Evolutionary conservation across 2,888 invertebrate genomes (phyloP).

Genomic region (Helobdella robusta): DNA sequence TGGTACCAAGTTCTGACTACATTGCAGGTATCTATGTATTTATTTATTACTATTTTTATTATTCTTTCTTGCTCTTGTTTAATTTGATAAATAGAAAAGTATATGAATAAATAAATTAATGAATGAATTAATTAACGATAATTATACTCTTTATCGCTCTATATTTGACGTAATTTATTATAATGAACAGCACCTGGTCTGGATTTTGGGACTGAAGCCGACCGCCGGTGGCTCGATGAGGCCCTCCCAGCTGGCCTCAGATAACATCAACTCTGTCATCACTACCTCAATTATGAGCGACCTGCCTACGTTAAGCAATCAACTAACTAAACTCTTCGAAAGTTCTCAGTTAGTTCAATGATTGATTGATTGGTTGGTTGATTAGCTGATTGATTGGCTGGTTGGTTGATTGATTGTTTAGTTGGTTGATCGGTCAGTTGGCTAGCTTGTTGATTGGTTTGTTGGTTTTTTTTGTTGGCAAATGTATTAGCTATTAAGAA

Average conservation of each 20-base stretch:
- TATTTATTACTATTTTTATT: background rate
- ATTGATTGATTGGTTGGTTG: no score
- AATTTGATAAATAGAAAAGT: background rate
- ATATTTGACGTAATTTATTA: no score
- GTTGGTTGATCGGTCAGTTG: no score
- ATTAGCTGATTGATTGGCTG: no score
- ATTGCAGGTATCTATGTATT: conserved; percentile 56
- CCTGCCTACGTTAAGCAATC: conserved; percentile 63
- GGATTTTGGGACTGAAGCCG: conserved; percentile 91
- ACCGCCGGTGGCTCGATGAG: conserved; percentile 84
- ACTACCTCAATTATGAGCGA: conserved; percentile 95
- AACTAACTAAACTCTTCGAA: conserved; percentile 79
- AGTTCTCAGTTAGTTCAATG: conserved; percentile 61
- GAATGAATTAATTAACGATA: background rate
- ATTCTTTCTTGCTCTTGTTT: background rate
- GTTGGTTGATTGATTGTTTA: no score
- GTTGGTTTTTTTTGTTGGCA: conserved; percentile 7
- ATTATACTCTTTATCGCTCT: background rate
- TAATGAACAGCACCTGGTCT: conserved; percentile 64
- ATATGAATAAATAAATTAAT: background rate
- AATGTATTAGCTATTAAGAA: background rate
- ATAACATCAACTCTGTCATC: conserved; percentile 55
- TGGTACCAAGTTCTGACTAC: conserved; percentile 94
- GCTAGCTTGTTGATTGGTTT: no score
- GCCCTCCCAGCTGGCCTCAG: conserved; percentile 53